Evolutionary conservation across 2,113 vertebrate genomes (phyloP), one percentile per base, ranked within the genome.

Genomic region (Lathamus discolor): DNA sequence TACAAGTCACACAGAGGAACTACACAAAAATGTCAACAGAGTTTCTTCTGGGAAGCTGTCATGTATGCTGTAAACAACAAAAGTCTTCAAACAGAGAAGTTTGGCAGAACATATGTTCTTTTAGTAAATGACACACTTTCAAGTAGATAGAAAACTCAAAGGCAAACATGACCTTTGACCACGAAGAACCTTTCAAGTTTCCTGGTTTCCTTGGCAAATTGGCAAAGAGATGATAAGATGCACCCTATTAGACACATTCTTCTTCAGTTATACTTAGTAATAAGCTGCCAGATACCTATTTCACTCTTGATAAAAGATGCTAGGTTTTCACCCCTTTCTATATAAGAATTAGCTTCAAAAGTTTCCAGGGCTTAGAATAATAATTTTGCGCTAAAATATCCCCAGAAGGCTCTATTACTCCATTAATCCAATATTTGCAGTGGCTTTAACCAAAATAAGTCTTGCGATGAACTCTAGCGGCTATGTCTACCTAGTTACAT

Each of bases 151-250:
- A 93, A 93, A 90, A 84, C 10, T 81, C 64, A 66, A 76, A 31
- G 55, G 64, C 49, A 93, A 92, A 86, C 25, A 78, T 61, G 62
- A 78, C 43, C 83, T 86, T 86, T 75, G 57, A 79, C 43, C 52
- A 22, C 41, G 90, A 92, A 81, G 66, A 86, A 69, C 33, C 44
- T 90, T 81, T 93, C 49, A 93, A 86, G 35, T 62, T 88, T 62
- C 20, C 19, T 77, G 33, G 79, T 83, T 83, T 78, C 16, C 61
- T 90, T 77, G 24, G 23, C 23, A 72, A 78, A 77, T 4, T 69
- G 88, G 68, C 11, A 61, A 75, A 63, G 55, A 67, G 23, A n/a
- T 0, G 0, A 46, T 43, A 57, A 0, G 2, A 9, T 80, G 31
- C 27, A 55, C 29, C 7, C 41, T 86, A 11, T 64, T 43, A 28